Evolutionary conservation across 2,888 invertebrate genomes (phyloP).

Genomic region (Cyaniris semiargus): DNA sequence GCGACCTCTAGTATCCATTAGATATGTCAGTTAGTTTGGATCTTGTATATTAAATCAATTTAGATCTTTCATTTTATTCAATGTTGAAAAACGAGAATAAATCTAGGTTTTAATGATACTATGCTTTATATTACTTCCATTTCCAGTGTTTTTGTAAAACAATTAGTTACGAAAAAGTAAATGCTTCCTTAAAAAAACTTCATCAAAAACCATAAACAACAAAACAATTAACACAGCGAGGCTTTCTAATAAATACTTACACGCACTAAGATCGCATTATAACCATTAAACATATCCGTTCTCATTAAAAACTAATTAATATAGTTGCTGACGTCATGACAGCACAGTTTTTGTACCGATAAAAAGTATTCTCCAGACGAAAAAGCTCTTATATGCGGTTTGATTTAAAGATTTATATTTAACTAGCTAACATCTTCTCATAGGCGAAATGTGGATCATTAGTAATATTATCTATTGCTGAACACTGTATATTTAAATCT

Average conservation of each 20-base stretch:
- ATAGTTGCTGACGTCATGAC: slow-evolving; percentile 71
- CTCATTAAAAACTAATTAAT: slow-evolving; percentile 65
- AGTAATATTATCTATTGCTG: too few species aligned
- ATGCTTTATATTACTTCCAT: too few species aligned
- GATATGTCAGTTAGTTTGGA: too few species aligned
- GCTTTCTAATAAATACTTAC: slow-evolving; percentile 14
- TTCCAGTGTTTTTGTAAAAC: background rate
- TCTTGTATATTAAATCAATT: too few species aligned
- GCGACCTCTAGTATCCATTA: too few species aligned
- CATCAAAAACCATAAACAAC: slow-evolving; percentile 9
- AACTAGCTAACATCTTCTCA: too few species aligned
- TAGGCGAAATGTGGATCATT: too few species aligned
- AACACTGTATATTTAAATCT: too few species aligned
- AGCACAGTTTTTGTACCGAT: slow-evolving; percentile 50
- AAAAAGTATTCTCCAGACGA: slow-evolving; percentile 53
- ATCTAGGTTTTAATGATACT: too few species aligned
- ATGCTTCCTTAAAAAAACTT: slow-evolving; percentile 48
- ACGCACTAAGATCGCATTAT: slow-evolving; percentile 28
- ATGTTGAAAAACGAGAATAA: background rate
- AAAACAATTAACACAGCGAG: background rate
- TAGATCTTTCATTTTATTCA: background rate
- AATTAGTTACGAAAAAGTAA: slow-evolving; percentile 43
- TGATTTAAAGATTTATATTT: background rate
- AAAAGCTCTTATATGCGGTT: background rate
- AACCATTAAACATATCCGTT: slow-evolving; percentile 38